A percentile compares a stretch with the other conserved stretches of the same genome.
These are phyloP conservation scores for Hystrix brachyura DNA, from an alignment of 2,113 vertebrate genomes.

Conservation along the genomic window DNA sequence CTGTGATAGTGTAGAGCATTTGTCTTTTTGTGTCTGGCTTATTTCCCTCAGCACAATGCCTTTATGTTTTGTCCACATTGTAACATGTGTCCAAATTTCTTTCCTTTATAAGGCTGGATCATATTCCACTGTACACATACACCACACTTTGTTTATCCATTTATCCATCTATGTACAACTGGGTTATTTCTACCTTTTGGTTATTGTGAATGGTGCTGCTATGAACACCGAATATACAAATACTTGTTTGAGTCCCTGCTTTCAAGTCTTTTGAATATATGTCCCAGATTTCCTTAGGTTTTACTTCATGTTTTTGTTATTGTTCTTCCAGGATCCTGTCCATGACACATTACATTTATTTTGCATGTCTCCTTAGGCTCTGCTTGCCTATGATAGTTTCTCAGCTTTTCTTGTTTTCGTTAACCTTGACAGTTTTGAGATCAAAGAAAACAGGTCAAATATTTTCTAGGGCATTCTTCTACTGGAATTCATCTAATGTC, in stretches of 20 bases:
- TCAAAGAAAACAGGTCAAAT: not conserved
- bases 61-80: not conserved
- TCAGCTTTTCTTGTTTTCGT: not conserved
- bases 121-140: not conserved
- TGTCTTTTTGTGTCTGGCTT: not conserved
- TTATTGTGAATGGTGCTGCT: not conserved
- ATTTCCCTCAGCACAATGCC: not conserved
- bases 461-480: not conserved
- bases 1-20: not conserved
- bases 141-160: not conserved
- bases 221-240: not conserved
- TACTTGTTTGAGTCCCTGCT: not conserved
- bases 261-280: not conserved
- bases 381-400: not conserved
- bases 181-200: not conserved
- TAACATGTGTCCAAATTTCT: not conserved
- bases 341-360: not conserved
- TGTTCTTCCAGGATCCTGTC: not conserved
- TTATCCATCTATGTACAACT: not conserved
- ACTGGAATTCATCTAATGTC: not conserved
- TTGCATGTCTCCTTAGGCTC: not conserved
- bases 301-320: not conserved
- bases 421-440: not conserved
- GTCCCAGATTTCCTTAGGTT: not conserved
- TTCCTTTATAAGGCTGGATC: not conserved